Base-by-base conservation (phyloP, 2,888 invertebrate species). In the Calameuta filiformis region DNA sequence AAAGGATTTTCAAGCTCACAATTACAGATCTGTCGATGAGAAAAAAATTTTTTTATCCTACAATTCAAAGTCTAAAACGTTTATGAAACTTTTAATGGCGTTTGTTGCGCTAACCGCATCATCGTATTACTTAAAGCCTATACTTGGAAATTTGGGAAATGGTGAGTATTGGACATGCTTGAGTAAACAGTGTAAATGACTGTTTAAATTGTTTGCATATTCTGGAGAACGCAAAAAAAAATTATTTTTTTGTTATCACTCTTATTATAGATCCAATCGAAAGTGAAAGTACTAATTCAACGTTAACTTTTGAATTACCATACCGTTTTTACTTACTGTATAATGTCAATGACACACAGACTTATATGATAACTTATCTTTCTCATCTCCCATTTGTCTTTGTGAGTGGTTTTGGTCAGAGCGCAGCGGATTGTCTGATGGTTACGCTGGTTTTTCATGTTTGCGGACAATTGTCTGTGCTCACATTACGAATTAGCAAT, bases 251-350 rank as follows among this genome's bases (percentile, higher is more conserved):
- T 69, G 0, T 37, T 75, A 69, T 73, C 40, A 11, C 40, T 73
- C 68, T 68, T 1, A 11, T 31, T 69, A 31, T 34, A 31, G 31
- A 33, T 31, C 71, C 71, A 34, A 71, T 34, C 31, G 71, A 33
- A 23, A 34, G 9, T 9, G 79, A 75, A 12, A 85, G 81, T 56
- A 23, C 40, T 23, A 56, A 56, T 69, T 23, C 77, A 30, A 81
- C 83, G 1, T 40, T 80, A 30, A 73, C 69, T 34, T 85, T 82
- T 73, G 73, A 84, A 34, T 78, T 90, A 40, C 89, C 89, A 1
- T 90, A 90, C 71, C 86, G 86, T 11, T 88, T 89, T 81, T 83
- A 88, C 79, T 35, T 83, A n/a, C 86, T 88, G 35, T 84, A 89
- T 78, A 80, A 85, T 68, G 75, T 89, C 1, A 83, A 88, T 11